Conservation (phyloP, 2,113 vertebrate genomes). For the Kryptolebias marmoratus region DNA sequence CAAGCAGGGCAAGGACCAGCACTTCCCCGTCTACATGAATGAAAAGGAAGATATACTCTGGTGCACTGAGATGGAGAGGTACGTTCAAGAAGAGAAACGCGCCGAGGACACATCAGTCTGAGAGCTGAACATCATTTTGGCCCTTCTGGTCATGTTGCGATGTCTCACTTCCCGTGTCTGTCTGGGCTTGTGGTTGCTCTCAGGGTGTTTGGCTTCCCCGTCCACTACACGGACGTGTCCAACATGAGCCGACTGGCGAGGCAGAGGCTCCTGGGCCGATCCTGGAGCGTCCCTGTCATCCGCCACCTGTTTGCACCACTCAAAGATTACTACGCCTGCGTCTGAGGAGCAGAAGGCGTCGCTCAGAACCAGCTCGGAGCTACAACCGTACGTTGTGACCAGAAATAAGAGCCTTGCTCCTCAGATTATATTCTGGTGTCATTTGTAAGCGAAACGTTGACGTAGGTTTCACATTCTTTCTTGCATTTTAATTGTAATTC, state of each 20-base stretch:
- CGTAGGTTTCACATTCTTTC: conserved; percentile 86
- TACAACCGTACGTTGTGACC: conserved; percentile 73
- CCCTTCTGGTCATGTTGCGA: too few species aligned
- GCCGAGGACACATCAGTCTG: neutral
- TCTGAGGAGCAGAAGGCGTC: conserved; percentile 77
- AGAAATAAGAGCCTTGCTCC: conserved; percentile 77
- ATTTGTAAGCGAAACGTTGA: conserved; percentile 81
- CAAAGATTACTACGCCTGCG: conserved; percentile 98
- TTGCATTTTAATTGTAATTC: conserved; percentile 88
- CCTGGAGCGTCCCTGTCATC: conserved; percentile 98
- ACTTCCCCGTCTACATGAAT: conserved; percentile 98
- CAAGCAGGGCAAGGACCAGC: conserved; percentile 99
- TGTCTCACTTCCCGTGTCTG: neutral
- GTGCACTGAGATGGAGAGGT: conserved; percentile 99
- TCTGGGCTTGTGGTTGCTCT: neutral
- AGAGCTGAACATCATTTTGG: conserved; percentile 8
- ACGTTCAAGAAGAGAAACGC: conserved; percentile 5
- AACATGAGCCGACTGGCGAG: conserved; percentile 99
- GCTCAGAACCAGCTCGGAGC: conserved; percentile 54
- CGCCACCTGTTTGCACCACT: conserved; percentile 98
- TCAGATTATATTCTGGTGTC: conserved; percentile 75
- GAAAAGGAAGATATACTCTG: conserved; percentile 98
- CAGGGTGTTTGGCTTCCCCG: conserved; percentile 95
- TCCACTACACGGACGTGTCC: conserved; percentile 98
- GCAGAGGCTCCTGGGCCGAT: conserved; percentile 96